phyloP scores from a whole-genome alignment of 2,888 invertebrate genomes.

The Habroteleia sp. region DNA sequence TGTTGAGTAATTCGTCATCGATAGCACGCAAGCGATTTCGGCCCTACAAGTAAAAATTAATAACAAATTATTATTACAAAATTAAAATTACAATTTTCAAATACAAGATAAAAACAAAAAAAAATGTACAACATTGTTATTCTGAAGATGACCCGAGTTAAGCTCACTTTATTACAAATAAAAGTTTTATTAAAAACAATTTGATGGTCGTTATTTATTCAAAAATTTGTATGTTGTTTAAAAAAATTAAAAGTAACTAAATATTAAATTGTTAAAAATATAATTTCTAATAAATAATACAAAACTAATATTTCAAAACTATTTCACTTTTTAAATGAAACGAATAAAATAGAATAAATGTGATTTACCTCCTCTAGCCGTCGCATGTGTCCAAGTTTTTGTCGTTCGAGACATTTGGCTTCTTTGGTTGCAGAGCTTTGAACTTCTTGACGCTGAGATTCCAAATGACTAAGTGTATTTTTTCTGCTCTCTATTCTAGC shows the following conservation, averaged over 20 bases:
- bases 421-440: conserved; percentile 86
- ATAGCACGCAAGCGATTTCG: conserved; percentile 85
- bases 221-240: no score
- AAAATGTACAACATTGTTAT: no score
- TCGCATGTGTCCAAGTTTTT: conserved; percentile 83
- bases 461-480: conserved; percentile 84
- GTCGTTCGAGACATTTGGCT: conserved; percentile 86
- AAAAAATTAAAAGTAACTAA: no score
- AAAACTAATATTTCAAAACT: no score
- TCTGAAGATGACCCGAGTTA: no score
- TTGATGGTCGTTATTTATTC: no score
- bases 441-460: conserved; percentile 85
- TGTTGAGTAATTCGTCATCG: conserved; percentile 85
- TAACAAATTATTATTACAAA: conserved; percentile 33
- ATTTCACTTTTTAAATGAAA: neutral
- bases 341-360: neutral
- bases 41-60: no score
- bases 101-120: no score
- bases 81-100: conserved; percentile 10
- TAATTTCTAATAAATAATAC: conserved; percentile 4
- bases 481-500: conserved; percentile 86
- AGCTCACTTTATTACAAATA: no score
- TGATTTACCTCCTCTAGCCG: conserved; percentile 84
- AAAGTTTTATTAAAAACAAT: no score
- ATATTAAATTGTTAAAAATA: no score